Base-by-base conservation (phyloP, 1,140 invertebrate genomes). In the Rhopalosiphum padi region DNA sequence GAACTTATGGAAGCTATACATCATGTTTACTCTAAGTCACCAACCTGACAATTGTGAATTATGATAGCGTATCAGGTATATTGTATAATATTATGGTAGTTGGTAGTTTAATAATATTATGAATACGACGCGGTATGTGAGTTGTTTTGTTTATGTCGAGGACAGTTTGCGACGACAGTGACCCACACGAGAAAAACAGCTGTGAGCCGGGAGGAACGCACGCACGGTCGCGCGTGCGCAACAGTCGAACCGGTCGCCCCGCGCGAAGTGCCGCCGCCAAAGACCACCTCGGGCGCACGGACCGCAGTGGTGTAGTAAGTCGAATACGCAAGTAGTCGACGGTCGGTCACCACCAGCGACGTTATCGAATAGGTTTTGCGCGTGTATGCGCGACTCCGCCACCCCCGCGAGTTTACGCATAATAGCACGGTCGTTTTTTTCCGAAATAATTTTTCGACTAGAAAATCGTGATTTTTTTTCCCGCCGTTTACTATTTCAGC, bases 161-260 rank as follows among this genome's bases (percentile, higher is more conserved):
- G 30, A 77, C 41, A 11, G 25, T 86, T 46, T 6, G 46, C 11
- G 86, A 30, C 46, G 18, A 30, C 86, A n/a, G 43, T 48, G 86
- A 87, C 46, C 86, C 86, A 48, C 46, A 87, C 86, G 86, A 30
- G 48, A 37, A 53, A 53, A 89, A 89, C 87, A 53, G 87, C 48
- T 89, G 87, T 89, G 53, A n/a, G 48, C 35, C 48, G 48, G 6
- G 48, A 46, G 48, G 87, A 46, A 30, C 85, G 85, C 83, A 46
- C 85, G 83, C 30, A 15, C 60, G 41, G 43, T 23, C 83, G 83
- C 87, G 48, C 86, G 86, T 35, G 87, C 48, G 87, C 48, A 51
- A 15, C 48, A 37, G 30, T 35, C 86, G 87, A 89, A 89, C 87
- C 87, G 87, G 87, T 89, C 87, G 48, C n/a, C 87, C 48, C n/a